Percentiles rank a stretch among this genome's conserved stretches.
Conservation (phyloP, 2,797 vertebrate genomes). For the Loris lydekkerianus region DNA sequence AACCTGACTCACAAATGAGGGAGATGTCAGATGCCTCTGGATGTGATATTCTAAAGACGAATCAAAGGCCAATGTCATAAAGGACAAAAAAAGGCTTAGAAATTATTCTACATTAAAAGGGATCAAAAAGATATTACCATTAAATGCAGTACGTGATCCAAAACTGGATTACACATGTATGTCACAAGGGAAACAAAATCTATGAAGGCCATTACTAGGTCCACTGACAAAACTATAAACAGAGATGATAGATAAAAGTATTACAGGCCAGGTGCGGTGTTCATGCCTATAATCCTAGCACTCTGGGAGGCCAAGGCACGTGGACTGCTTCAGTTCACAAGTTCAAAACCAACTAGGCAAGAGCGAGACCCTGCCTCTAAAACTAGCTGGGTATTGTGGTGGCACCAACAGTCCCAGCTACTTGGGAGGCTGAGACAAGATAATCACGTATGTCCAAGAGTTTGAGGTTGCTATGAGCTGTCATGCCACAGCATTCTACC, state of each 20-base stretch:
- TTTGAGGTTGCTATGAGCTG: no score
- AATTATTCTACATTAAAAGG: not conserved
- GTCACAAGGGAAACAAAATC: not conserved
- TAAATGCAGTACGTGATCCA: constrained; percentile 28
- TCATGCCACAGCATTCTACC: no score
- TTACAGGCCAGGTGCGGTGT: not conserved
- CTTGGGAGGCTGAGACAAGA: no score
- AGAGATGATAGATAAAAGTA: not conserved
- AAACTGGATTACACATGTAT: not conserved
- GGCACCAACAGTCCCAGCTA: no score
- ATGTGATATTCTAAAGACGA: not conserved
- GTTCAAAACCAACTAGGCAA: no score
- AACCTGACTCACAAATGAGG: not conserved
- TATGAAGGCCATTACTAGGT: not conserved
- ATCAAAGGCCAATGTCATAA: constrained; percentile 15
- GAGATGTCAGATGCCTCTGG: not conserved
- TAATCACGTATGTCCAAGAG: no score
- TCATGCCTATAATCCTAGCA: no score
- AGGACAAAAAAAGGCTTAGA: not conserved
- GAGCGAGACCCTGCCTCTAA: no score
- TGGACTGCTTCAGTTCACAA: no score
- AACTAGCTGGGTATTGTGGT: no score
- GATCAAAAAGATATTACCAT: constrained; percentile 16
- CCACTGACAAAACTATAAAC: not conserved
- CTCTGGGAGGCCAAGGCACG: no score